Evolutionary conservation across 2,797 vertebrate species (phyloP), one percentile per base, ranked within the genome.

Genomic region (Toxotes lorentzi): DNA sequence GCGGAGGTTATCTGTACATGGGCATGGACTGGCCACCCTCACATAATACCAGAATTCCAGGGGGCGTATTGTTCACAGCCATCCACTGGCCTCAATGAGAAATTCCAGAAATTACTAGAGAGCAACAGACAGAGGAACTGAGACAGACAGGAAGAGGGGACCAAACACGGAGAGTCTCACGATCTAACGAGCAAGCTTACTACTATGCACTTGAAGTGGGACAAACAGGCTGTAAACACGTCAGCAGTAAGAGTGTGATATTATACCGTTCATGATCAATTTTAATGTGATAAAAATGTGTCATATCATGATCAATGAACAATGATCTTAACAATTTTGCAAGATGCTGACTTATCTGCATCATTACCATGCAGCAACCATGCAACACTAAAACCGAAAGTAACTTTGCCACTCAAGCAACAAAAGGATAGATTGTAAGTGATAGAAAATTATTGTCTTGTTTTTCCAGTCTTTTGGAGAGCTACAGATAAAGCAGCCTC

Each of bases 31-130:
- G 59, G 69, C 67, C 40, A 76, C 38, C 45, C 53, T 86, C 73
- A 58, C 69, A 73, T 79, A 61, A 81, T 70, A 72, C 58, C 59
- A 73, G 66, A 61, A 81, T 70, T 70, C 58, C 59, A 73, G 66
- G 64, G 63, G 53, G 23, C 58, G 60, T 51, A 76, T 69, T 88
- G 82, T 91, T 86, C 68, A 69, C 50, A 89, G 69, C 67, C 62
- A 74, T 81, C 53, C 71, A 79, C 57, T 76, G 72, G 51, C 74
- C 73, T 80, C 48, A 83, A 73, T 87, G 57, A 70, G 48, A 83
- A 83, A 79, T 86, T 86, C 79, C 81, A 72, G 63, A 82, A 77
- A 88, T 87, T 16, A 80, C 70, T 85, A 45, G 51, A 88, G 59
- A 84, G 78, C 73, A 80, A 24, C 51, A 84, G 43, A 80, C 61